phyloP scores from a whole-genome alignment of 2,888 invertebrate species.

The Uloborus plumipes region DNA sequence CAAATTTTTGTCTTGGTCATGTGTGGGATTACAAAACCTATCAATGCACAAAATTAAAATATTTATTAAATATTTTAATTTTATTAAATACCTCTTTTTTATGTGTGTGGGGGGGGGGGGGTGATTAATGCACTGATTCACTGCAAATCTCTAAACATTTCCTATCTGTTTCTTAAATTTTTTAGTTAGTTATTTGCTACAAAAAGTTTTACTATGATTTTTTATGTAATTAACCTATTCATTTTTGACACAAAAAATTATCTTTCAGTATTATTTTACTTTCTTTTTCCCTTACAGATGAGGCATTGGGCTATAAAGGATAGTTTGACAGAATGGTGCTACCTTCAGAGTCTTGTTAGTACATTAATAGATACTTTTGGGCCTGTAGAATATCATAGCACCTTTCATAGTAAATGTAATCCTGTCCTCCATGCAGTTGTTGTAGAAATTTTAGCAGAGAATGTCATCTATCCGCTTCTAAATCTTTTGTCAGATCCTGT shows the following conservation, averaged over 20 bases:
- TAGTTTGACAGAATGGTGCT: slow-evolving; percentile 55
- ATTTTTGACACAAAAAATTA: not conserved
- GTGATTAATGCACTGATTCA: too few relatives aligned
- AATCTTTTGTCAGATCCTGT: slow-evolving; percentile 66
- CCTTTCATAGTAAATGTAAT: slow-evolving; percentile 37
- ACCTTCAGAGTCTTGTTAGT: slow-evolving; percentile 54
- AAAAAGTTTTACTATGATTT: too few relatives aligned
- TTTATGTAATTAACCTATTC: not conserved
- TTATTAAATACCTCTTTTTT: too few relatives aligned
- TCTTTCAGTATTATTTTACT: not conserved
- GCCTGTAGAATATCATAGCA: slow-evolving; percentile 41
- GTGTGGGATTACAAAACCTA: too few relatives aligned
- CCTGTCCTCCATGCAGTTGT: slow-evolving; percentile 48
- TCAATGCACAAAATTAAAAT: too few relatives aligned
- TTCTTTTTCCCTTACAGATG: slow-evolving; percentile 50
- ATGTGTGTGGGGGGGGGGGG: too few relatives aligned
- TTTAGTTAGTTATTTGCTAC: not conserved
- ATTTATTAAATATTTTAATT: too few relatives aligned
- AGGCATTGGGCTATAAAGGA: slow-evolving; percentile 60
- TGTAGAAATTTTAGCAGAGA: slow-evolving; percentile 59
- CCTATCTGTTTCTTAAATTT: not conserved
- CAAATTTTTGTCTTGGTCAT: too few relatives aligned
- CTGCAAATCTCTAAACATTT: not conserved
- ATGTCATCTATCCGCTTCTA: slow-evolving; percentile 66
- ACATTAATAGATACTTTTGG: slow-evolving; percentile 55